These are phyloP conservation scores for Elachura formosa DNA, from an alignment of 2,113 vertebrate species.

Conservation along the genomic window DNA sequence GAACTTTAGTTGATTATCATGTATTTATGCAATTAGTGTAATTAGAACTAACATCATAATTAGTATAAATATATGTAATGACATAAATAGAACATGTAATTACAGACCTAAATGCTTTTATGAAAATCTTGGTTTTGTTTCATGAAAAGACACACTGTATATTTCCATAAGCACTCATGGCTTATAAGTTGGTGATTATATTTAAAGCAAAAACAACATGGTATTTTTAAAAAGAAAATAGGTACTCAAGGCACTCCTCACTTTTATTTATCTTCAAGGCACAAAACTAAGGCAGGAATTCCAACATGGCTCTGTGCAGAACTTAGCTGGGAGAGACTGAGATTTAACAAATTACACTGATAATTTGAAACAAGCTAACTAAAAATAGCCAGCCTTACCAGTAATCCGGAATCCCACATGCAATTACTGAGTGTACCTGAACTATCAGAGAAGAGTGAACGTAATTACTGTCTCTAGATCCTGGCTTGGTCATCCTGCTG, in stretches of 20 bases:
- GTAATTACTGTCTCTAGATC: not conserved
- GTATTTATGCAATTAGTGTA: slow-evolving; percentile 72
- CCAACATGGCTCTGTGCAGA: not conserved
- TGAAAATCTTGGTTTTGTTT: slow-evolving; percentile 26
- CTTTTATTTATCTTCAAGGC: not conserved
- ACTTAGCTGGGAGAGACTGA: not conserved
- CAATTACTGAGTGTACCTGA: not conserved
- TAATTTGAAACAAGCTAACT: not conserved
- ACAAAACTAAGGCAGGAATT: not conserved
- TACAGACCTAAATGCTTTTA: slow-evolving; percentile 9
- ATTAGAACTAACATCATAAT: slow-evolving; percentile 68
- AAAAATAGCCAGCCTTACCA: not conserved
- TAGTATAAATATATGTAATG: slow-evolving; percentile 60
- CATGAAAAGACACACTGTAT: not conserved
- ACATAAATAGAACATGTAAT: slow-evolving; percentile 62
- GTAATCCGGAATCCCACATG: not conserved
- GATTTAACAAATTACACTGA: not conserved
- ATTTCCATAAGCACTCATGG: not conserved
- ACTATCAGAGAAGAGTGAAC: not conserved
- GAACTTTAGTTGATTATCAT: slow-evolving; percentile 53
- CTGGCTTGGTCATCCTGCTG: not conserved
- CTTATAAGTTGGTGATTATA: not conserved
- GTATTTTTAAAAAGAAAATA: not conserved
- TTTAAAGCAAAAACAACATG: not conserved
- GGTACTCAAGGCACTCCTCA: not conserved